Percentiles rank a stretch among this genome's conserved stretches.
Conservation (phyloP, 2,797 vertebrate genomes). For the Sternotherus odoratus region DNA sequence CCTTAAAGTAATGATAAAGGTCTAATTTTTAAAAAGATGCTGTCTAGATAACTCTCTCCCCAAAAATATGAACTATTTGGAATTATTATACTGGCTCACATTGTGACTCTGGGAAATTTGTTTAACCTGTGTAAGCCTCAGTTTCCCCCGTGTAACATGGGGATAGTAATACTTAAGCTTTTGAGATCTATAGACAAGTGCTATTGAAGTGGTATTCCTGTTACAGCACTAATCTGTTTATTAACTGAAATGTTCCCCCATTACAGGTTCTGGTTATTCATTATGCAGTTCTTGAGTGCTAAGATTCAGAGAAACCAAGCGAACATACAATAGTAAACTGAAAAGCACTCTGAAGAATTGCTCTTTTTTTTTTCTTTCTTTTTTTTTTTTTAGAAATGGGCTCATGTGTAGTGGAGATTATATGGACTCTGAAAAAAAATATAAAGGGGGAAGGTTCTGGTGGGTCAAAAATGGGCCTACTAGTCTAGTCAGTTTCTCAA, state of each 20-base stretch:
- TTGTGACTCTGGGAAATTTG: neutral
- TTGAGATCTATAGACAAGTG: neutral
- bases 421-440: neutral
- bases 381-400: neutral
- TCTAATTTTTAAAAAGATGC: neutral
- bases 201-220: neutral
- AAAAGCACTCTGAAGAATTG: neutral
- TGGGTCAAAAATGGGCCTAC: neutral
- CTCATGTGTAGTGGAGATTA: neutral
- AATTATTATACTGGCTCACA: neutral
- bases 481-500: neutral
- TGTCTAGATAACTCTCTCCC: neutral
- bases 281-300: neutral
- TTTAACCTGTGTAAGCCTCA: neutral
- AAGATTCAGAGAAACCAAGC: neutral
- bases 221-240: neutral
- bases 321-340: neutral
- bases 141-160: neutral
- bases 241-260: neutral
- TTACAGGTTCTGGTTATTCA: neutral
- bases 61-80: neutral
- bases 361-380: neutral
- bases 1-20: no score
- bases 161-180: neutral
- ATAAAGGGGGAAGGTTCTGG: neutral